Evolutionary conservation across 1,140 invertebrate genomes (phyloP), one percentile per base, ranked within the genome.

Genomic region (Leptinotarsa undecemlineata): DNA sequence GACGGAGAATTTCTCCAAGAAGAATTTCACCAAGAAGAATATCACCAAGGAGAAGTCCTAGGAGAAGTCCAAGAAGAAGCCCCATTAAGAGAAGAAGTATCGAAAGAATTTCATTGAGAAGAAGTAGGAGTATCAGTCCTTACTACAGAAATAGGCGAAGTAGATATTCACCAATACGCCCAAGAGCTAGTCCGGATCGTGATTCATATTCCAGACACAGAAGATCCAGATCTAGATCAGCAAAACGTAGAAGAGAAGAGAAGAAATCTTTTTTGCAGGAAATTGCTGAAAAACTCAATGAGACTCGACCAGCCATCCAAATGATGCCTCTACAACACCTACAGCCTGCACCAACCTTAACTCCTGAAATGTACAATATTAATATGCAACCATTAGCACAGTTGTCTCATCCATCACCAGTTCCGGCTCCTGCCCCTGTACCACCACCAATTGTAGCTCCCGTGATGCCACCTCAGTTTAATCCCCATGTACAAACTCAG

Each of bases 181-280:
- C 33, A 17, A 68, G 72, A 19, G n/a, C 26, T 14, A 21, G 63
- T 63, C 69, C 74, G 63, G 73, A 75, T 33, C 70, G 70, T 20
- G 69, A 72, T 72, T 69, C 4, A 13, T 78, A 68, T 62, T 68
- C 63, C 21, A n/a, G 23, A 23, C 71, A 69, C 2, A 74, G 70
- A 72, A 77, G 69, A n/a, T 69, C 67, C 23, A 64, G 74, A 21
- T 78, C 77, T 1, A 67, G 68, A 67, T 75, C 64, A 21, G 67
- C 66, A 33, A 73, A 57, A 66, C 68, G 57, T 57, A 77, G 71
- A n/a, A 51, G 62, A 67, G 75, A 77, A 64, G 78, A 79, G 71
- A 80, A 79, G 42, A 76, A 76, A 70, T 79, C 82, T 4, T 84
- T 84, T 72, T 66, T 84, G 48, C 80, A 84, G 67, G 83, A 83